A percentile compares a stretch with the other conserved stretches of the same genome.
These are phyloP conservation scores for Alligator mississippiensis DNA, from an alignment of 2,113 vertebrate species.

Conservation along the genomic window DNA sequence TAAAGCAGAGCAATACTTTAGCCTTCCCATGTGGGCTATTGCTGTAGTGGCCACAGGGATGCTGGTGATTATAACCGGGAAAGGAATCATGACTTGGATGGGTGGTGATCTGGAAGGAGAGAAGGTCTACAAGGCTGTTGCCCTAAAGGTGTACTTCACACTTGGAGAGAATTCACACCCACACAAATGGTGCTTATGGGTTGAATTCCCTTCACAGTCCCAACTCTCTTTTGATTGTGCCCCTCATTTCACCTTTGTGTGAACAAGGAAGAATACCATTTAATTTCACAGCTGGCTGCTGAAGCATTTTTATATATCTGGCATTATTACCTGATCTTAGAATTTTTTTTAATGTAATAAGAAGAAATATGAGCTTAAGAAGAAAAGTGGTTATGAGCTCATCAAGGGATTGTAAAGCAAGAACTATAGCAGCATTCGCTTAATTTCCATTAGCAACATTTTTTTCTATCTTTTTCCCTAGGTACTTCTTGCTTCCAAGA, in stretches of 20 bases:
- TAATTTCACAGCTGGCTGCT: slow-evolving; percentile 2
- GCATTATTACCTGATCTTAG: not conserved
- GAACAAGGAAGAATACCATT: not conserved
- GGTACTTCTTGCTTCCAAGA: not conserved
- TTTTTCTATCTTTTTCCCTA: slow-evolving; percentile 14
- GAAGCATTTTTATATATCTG: not conserved
- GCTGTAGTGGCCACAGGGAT: not conserved
- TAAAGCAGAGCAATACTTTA: too few species aligned
- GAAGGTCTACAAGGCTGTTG: not conserved
- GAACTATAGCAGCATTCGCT: slow-evolving; percentile 29
- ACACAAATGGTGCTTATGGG: not conserved
- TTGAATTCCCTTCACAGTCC: not conserved
- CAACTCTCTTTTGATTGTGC: slow-evolving; percentile 2
- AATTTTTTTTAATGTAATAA: slow-evolving; percentile 16
- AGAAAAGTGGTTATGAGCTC: slow-evolving; percentile 19
- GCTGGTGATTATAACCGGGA: not conserved
- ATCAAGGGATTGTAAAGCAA: slow-evolving; percentile 39
- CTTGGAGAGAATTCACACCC: not conserved
- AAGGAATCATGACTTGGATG: not conserved
- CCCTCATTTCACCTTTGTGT: not conserved
- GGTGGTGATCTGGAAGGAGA: not conserved
- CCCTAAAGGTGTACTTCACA: not conserved
- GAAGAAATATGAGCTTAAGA: slow-evolving; percentile 20
- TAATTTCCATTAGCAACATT: slow-evolving; percentile 22
- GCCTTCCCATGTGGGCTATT: not conserved